phyloP scores from a whole-genome alignment of 2,113 vertebrate species.

The Xenopus borealis region DNA sequence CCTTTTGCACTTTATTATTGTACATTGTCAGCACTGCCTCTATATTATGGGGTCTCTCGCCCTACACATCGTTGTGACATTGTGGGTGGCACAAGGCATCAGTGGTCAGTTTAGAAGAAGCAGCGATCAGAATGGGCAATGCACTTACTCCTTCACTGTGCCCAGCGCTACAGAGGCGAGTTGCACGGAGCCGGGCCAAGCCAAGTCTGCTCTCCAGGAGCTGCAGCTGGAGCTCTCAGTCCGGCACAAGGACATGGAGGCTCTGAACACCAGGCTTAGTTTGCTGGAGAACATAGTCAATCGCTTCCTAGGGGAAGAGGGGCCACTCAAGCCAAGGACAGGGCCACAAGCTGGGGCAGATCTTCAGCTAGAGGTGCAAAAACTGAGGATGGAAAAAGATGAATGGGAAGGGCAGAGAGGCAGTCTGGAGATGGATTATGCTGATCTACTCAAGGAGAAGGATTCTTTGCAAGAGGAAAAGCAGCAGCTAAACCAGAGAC shows the following conservation, averaged over 20 bases:
- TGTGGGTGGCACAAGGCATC: constrained; percentile 52
- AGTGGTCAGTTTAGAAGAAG: constrained; percentile 65
- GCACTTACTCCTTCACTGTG: constrained; percentile 84
- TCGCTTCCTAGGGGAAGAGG: constrained; percentile 48
- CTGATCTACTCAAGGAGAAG: constrained; percentile 64
- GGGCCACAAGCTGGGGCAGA: constrained; percentile 15
- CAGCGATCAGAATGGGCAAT: constrained; percentile 69
- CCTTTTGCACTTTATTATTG: no score
- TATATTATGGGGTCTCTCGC: constrained; percentile 16
- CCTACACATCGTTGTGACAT: constrained; percentile 5
- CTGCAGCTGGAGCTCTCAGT: constrained; percentile 49
- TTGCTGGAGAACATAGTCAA: constrained; percentile 75
- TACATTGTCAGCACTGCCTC: no score
- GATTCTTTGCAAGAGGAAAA: constrained; percentile 76
- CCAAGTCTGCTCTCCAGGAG: constrained; percentile 44
- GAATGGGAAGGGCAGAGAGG: constrained; percentile 34
- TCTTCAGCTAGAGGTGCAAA: constrained; percentile 40
- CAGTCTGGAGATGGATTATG: constrained; percentile 66
- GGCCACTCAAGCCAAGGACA: not conserved
- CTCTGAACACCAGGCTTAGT: constrained; percentile 67
- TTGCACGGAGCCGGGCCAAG: constrained; percentile 63
- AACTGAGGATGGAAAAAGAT: constrained; percentile 37
- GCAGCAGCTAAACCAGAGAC: constrained; percentile 61
- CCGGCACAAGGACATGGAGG: constrained; percentile 66
- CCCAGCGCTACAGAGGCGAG: constrained; percentile 73